Conservation (phyloP, 2,888 invertebrate species). For the Dasysyrphus tricinctus region DNA sequence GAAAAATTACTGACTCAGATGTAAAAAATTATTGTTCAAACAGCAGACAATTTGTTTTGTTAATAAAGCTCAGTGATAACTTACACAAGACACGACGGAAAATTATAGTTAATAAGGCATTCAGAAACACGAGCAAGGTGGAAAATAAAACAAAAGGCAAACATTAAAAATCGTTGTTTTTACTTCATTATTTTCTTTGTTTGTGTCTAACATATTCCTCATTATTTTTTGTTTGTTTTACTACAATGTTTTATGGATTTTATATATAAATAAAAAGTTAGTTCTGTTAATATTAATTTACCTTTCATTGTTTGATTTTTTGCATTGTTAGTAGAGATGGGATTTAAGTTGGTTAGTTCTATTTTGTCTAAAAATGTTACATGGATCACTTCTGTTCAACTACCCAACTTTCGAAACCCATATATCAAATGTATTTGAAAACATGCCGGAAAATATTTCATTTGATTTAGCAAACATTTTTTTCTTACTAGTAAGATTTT, state of each 20-base stretch:
- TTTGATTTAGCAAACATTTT: too few species aligned
- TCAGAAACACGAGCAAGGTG: constrained; percentile 54
- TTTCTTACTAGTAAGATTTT: too few species aligned
- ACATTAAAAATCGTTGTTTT: constrained; percentile 59
- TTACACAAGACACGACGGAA: constrained; percentile 53
- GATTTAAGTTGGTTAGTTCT: too few species aligned
- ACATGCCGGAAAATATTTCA: too few species aligned
- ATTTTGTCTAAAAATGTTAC: too few species aligned
- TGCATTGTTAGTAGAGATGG: neutral
- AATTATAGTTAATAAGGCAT: constrained; percentile 13
- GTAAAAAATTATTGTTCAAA: constrained; percentile 59
- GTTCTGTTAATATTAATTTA: constrained; percentile 80
- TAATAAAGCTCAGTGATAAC: constrained; percentile 68
- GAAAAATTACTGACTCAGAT: constrained; percentile 33
- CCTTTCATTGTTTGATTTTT: constrained; percentile 78
- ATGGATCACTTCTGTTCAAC: too few species aligned
- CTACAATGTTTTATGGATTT: constrained; percentile 55
- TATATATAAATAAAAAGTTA: constrained; percentile 67
- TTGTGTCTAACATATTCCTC: constrained; percentile 47
- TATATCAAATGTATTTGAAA: too few species aligned
- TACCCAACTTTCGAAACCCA: too few species aligned
- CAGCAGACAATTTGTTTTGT: constrained; percentile 40
- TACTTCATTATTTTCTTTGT: constrained; percentile 41
- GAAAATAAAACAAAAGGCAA: constrained; percentile 65
- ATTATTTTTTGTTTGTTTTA: constrained; percentile 53